phyloP scores from a whole-genome alignment of 1,140 invertebrate genomes.

The Gonioctena quinquepunctata region DNA sequence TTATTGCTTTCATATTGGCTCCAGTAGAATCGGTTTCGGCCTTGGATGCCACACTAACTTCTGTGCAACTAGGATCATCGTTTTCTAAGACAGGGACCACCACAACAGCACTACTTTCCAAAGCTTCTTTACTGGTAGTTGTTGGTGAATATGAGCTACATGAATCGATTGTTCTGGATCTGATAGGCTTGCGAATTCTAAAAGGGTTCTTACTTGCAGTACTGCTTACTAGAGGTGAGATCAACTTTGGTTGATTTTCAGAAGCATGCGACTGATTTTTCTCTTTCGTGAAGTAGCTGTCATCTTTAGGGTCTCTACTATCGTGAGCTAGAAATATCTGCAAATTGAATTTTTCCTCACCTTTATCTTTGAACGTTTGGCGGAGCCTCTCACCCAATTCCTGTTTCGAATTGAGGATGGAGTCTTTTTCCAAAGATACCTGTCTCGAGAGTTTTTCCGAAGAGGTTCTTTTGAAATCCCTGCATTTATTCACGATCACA shows the following conservation, averaged over 20 bases:
- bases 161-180: conserved; percentile 12
- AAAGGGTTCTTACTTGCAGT: conserved; percentile 35
- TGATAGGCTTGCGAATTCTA: conserved; percentile 41
- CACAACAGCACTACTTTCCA: conserved; percentile 30
- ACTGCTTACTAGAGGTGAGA: conserved; percentile 31
- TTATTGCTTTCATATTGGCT: conserved; percentile 13
- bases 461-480: conserved; percentile 37
- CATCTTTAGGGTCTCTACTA: conserved; percentile 42
- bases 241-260: conserved; percentile 35
- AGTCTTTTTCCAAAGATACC: conserved; percentile 53
- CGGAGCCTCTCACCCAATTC: conserved; percentile 59
- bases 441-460: conserved; percentile 30
- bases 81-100: conserved; percentile 44
- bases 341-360: conserved; percentile 59
- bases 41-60: not conserved
- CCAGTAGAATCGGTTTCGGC: not conserved
- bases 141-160: not conserved
- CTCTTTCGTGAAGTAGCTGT: conserved; percentile 4
- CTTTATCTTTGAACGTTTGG: conserved; percentile 59
- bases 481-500: conserved; percentile 48
- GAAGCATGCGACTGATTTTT: not conserved
- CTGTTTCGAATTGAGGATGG: conserved; percentile 60
- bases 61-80: not conserved
- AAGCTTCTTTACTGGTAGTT: not conserved
- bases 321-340: conserved; percentile 61